Percentiles rank a stretch among this genome's conserved stretches.
Conservation (phyloP, 2,888 invertebrate species). For the Habrosyne pyritoides region DNA sequence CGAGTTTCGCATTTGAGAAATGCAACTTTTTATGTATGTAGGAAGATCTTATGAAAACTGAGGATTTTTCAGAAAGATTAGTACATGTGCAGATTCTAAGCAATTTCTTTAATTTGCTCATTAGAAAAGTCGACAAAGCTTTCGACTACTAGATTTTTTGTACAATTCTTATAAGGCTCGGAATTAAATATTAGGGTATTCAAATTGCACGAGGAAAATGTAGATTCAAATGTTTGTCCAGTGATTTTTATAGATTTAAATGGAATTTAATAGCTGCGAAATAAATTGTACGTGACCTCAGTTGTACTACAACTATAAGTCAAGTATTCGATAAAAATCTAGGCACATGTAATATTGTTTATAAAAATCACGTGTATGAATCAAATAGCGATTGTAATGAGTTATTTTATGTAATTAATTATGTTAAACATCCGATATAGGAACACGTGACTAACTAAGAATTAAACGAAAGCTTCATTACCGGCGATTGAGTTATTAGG, state of each 20-base stretch:
- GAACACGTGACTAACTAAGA: constrained; percentile 23
- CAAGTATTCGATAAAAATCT: not conserved
- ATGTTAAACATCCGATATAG: constrained; percentile 29
- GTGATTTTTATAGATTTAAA: too few species aligned
- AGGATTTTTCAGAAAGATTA: too few species aligned
- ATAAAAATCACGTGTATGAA: constrained; percentile 36
- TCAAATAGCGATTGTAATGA: constrained; percentile 22
- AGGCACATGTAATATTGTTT: constrained; percentile 17
- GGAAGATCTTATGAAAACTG: too few species aligned
- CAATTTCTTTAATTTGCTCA: too few species aligned
- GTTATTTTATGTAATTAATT: constrained; percentile 16
- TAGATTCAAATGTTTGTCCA: too few species aligned
- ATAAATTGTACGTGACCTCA: constrained; percentile 28
- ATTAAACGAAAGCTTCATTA: not conserved
- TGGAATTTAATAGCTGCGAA: not conserved
- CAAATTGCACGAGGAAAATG: not conserved
- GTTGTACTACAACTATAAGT: not conserved
- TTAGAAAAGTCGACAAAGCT: too few species aligned
- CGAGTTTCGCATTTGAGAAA: too few species aligned
- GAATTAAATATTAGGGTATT: not conserved
- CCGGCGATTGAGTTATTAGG: not conserved
- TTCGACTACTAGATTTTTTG: too few species aligned
- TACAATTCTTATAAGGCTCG: too few species aligned
- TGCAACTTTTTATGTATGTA: too few species aligned
- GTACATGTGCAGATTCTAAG: too few species aligned